Evolutionary conservation across 2,113 vertebrate genomes (phyloP).

Genomic region (Cercopithecus mona): DNA sequence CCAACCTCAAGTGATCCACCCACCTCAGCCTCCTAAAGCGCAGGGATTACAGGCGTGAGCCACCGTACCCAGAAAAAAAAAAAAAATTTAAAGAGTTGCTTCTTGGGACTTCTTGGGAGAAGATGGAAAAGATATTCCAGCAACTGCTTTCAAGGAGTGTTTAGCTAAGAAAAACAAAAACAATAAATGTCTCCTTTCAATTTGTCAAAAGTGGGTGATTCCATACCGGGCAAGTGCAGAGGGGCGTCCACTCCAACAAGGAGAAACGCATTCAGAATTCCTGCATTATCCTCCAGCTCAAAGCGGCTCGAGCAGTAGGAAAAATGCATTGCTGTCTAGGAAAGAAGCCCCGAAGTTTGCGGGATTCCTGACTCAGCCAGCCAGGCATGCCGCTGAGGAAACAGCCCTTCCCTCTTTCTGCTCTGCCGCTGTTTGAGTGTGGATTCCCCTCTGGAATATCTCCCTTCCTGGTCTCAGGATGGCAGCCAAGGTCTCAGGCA

Average conservation of each 20-base stretch:
- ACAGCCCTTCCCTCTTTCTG: rapidly evolving
- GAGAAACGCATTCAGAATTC: no score
- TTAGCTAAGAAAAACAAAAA: background rate
- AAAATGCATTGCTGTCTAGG: background rate
- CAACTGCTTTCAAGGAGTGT: background rate
- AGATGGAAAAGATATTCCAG: background rate
- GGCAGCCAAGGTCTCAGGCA: background rate
- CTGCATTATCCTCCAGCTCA: background rate
- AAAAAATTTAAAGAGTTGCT: no score
- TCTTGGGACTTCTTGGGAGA: background rate
- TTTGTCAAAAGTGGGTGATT: no score
- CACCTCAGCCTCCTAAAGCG: no score
- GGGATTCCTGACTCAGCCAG: background rate
- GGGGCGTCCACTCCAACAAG: no score
- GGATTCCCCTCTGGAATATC: background rate
- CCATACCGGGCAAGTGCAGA: background rate
- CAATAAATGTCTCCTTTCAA: no score
- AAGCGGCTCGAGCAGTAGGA: rapidly evolving
- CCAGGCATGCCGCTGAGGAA: rapidly evolving
- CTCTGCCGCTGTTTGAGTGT: rapidly evolving
- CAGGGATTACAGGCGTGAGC: no score
- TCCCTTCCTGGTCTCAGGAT: background rate
- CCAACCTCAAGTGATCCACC: no score
- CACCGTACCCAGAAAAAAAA: no score
- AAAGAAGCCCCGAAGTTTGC: rapidly evolving